Conservation (phyloP, 2,888 invertebrate genomes). For the Noctua comes region DNA sequence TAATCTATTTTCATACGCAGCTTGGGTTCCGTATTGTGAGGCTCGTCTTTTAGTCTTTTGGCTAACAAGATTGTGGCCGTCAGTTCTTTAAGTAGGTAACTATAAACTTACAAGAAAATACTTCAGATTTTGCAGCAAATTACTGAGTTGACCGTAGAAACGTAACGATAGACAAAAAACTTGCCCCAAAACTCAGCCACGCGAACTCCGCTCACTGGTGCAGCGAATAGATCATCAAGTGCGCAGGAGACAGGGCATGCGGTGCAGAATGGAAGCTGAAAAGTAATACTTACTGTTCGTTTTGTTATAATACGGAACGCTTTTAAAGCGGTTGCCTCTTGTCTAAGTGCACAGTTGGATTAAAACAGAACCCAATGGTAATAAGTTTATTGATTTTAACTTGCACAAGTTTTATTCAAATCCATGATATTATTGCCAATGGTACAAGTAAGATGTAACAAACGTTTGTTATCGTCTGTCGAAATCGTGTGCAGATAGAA, state of each 20-base stretch:
- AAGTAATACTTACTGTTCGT: background rate
- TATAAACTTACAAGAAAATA: background rate
- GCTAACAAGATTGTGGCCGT: background rate
- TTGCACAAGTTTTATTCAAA: background rate
- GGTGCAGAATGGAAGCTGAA: background rate
- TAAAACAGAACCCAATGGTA: background rate
- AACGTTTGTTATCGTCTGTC: slow-evolving; percentile 20
- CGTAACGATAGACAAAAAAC: background rate
- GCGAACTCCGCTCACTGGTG: background rate
- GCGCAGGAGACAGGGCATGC: background rate
- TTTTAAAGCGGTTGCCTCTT: background rate
- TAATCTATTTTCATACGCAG: slow-evolving; percentile 71
- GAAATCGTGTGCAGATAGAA: slow-evolving; percentile 9
- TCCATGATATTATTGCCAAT: background rate
- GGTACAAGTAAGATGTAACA: background rate
- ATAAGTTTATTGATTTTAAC: background rate
- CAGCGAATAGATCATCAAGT: background rate
- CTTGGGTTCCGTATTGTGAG: slow-evolving; percentile 38
- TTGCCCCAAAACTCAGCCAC: background rate
- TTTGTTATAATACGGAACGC: background rate
- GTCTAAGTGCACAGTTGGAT: background rate
- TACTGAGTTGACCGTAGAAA: background rate
- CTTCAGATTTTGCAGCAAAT: background rate
- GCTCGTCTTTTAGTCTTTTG: slow-evolving; percentile 5
- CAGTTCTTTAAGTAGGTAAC: background rate